Evolutionary conservation across 2,113 vertebrate species (phyloP).

Genomic region (Delphinapterus leucas): DNA sequence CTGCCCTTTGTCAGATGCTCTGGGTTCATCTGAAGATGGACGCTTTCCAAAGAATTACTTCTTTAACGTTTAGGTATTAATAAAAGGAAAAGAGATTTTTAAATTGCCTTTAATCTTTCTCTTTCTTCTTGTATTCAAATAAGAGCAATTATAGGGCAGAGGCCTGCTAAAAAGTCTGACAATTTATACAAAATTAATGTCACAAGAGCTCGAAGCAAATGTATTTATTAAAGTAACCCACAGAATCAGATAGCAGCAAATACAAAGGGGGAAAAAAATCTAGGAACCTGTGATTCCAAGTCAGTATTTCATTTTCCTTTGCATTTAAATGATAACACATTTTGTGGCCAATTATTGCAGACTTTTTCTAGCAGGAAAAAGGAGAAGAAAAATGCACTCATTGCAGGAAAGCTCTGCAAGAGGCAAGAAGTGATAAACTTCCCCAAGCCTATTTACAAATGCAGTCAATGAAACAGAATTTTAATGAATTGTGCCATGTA

Average conservation of each 20-base stretch:
- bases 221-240: conserved; percentile 67
- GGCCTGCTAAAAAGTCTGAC: conserved; percentile 34
- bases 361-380: conserved; percentile 71
- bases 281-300: conserved; percentile 72
- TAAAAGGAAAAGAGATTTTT: conserved; percentile 12
- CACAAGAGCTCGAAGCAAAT: conserved; percentile 72
- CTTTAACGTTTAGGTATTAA: background rate
- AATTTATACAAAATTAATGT: conserved; percentile 65
- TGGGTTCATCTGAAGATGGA: background rate
- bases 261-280: background rate
- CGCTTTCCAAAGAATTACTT: background rate
- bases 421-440: conserved; percentile 80
- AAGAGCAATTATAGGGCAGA: conserved; percentile 52
- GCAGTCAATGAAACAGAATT: conserved; percentile 84
- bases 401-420: conserved; percentile 74
- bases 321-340: conserved; percentile 75
- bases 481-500: conserved; percentile 85
- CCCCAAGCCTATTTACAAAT: conserved; percentile 84
- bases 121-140: conserved; percentile 44
- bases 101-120: background rate
- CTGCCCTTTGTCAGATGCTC: background rate
- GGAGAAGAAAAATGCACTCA: conserved; percentile 70
- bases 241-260: conserved; percentile 62
- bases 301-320: conserved; percentile 72
- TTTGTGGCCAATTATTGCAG: conserved; percentile 74